Evolutionary conservation across 2,888 invertebrate genomes (phyloP), one percentile per base, ranked within the genome.

Genomic region (Philaethria dido): DNA sequence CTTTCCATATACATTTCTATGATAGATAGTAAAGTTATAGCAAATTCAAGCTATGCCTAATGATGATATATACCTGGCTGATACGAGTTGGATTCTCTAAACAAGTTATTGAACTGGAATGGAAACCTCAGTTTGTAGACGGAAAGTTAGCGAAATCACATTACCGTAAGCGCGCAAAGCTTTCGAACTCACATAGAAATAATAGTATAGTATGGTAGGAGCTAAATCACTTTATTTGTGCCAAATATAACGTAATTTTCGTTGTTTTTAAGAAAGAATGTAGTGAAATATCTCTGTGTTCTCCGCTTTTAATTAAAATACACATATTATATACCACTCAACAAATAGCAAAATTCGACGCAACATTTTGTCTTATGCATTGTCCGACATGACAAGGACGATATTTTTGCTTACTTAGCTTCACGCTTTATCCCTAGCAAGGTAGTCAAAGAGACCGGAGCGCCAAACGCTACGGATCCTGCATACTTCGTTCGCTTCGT

Each of bases 71-170:
- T n/a, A 29, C n/a, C n/a, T 9, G 4, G 11, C 2, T 39, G 13
- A 13, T 13, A 39, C 13, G 39, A 39, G 8, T 25, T 29, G 11
- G 11, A n/a, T 29, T 50, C 9, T 50, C 29, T 16, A 50, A 50
- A 29, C 50, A 25, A 50, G 50, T 50, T 29, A 29, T 50, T 29
- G n/a, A 50, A 16, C 29, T 50, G 29, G n/a, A 50, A 50, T 29
- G 29, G 50, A 50, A 29, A 50, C 29, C 50, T 50, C 29, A 50
- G 50, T 16, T 29, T 29, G 29, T n/a, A 29, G 25, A 50, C 50
- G 11, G 16, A 16, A 50, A 50, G 50, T 29, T 29, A 16, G 29
- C 9, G 29, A 48, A 48, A 50, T 50, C 50, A 50, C 9, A 48
- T 29, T 29, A 16, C 16, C 9, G 25, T 29, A 50, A 50, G 9